A percentile compares a stretch with the other conserved stretches of the same genome.
Conservation (phyloP, 1,140 invertebrate species). For the Zaprionus capensis region DNA sequence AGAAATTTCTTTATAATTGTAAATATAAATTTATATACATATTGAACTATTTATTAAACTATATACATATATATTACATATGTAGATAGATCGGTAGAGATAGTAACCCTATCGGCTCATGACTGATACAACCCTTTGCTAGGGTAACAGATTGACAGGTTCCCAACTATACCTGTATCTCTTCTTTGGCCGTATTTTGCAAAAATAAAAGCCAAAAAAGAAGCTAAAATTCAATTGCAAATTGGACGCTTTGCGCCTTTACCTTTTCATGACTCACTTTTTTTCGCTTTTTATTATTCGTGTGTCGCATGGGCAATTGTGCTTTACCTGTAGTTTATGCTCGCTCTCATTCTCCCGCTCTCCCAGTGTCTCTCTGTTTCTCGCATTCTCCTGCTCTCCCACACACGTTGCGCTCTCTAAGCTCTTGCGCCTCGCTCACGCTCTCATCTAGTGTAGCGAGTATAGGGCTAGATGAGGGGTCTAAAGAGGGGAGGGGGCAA, state of each 20-base stretch:
- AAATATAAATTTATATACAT: no score
- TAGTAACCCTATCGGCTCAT: not conserved
- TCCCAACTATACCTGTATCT: not conserved
- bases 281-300: constrained; percentile 33
- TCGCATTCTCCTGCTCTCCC: constrained; percentile 5
- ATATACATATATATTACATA: no score
- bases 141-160: not conserved
- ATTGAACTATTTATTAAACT: no score
- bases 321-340: constrained; percentile 69
- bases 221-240: constrained; percentile 23
- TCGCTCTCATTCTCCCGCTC: constrained; percentile 20
- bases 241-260: constrained; percentile 34
- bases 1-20: no score
- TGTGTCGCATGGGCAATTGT: constrained; percentile 55
- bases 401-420: not conserved
- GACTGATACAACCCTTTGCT: not conserved
- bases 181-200: not conserved
- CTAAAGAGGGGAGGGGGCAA: not conserved
- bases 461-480: not conserved
- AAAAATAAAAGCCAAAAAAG: constrained; percentile 14
- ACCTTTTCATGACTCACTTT: constrained; percentile 46
- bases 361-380: constrained; percentile 10
- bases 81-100: no score
- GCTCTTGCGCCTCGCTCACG: not conserved
- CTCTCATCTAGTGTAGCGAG: constrained; percentile 10